A percentile compares a stretch with the other conserved stretches of the same genome.
These are phyloP conservation scores for Tetrao urogallus DNA, from an alignment of 2,113 vertebrate genomes.

Conservation along the genomic window DNA sequence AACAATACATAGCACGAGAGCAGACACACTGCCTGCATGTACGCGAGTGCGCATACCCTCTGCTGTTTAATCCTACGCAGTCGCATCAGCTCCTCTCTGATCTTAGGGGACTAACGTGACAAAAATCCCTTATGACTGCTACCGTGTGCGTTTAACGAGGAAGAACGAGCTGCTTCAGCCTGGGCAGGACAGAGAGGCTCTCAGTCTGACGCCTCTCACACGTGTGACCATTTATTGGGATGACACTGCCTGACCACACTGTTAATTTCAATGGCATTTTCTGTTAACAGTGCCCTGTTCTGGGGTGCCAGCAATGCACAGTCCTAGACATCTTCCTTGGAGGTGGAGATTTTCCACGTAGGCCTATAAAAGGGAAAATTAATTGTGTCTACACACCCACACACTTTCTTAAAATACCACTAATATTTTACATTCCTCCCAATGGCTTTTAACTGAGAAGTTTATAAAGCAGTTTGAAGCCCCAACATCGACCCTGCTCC, in stretches of 20 bases:
- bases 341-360: constrained; percentile 24
- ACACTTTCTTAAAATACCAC: constrained; percentile 61
- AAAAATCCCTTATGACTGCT: neutral
- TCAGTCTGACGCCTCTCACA: neutral
- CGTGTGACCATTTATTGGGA: neutral
- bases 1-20: constrained; percentile 28
- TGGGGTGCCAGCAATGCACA: neutral
- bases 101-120: constrained; percentile 43
- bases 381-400: constrained; percentile 71
- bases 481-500: neutral
- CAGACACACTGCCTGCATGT: neutral
- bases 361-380: constrained; percentile 64
- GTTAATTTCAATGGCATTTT: constrained; percentile 44
- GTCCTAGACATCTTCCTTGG: neutral
- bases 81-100: neutral
- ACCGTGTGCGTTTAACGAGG: neutral
- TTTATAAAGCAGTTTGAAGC: constrained; percentile 40
- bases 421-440: constrained; percentile 63
- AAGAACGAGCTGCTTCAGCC: constrained; percentile 1
- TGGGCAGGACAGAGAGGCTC: neutral
- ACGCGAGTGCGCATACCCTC: constrained; percentile 12
- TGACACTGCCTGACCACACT: constrained; percentile 41
- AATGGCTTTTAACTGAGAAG: constrained; percentile 33
- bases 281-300: constrained; percentile 38
- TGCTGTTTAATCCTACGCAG: constrained; percentile 40